Evolutionary conservation across 2,888 invertebrate genomes (phyloP).

Genomic region (Tenthredo amoena): DNA sequence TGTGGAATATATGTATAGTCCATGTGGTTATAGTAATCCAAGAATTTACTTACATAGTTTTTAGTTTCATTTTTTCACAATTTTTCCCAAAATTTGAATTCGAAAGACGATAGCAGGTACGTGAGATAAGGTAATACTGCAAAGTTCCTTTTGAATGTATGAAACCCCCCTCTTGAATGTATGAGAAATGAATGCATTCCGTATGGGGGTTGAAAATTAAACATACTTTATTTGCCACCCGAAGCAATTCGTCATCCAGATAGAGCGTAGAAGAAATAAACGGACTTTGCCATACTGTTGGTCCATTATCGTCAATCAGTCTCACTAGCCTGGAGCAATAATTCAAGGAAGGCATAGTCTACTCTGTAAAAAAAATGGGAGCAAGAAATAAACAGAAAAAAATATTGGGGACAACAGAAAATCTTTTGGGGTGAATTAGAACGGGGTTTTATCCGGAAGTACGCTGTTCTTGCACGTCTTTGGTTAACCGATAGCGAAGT

Average conservation of each 20-base stretch:
- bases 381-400: not conserved
- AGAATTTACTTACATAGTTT: not conserved
- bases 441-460: not conserved
- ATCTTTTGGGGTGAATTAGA: not conserved
- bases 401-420: not conserved
- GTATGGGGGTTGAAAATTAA: not conserved
- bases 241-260: not conserved
- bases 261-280: not conserved
- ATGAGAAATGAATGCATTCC: not conserved
- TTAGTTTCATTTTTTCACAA: not conserved
- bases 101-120: not conserved
- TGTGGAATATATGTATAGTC: not conserved
- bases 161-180: not conserved
- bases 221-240: not conserved
- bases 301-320: not conserved
- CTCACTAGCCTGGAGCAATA: not conserved
- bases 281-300: not conserved
- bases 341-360: not conserved
- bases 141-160: not conserved
- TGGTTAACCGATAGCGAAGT: constrained; percentile 14
- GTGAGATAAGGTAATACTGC: not conserved
- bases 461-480: constrained; percentile 19
- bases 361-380: not conserved
- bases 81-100: not conserved
- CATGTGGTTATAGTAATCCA: not conserved